Conservation (phyloP, 2,113 vertebrate genomes). For the Mionectes macconnelli region DNA sequence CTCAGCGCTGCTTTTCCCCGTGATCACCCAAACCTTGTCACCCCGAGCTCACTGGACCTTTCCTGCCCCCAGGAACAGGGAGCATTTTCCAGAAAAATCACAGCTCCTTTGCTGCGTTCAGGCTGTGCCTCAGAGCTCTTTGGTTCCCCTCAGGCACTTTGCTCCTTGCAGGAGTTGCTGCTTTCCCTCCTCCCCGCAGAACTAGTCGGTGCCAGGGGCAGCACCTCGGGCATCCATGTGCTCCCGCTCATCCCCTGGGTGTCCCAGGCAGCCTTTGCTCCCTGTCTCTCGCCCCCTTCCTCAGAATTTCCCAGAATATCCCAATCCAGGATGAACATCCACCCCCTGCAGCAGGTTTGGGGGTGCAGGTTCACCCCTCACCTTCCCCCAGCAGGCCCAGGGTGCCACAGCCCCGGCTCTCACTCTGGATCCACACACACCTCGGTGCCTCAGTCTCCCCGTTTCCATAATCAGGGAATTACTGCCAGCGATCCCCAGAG, state of each 20-base stretch:
- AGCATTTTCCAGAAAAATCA: background rate
- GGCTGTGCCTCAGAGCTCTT: background rate
- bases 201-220: background rate
- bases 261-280: background rate
- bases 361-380: background rate
- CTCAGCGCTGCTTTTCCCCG: background rate
- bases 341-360: background rate
- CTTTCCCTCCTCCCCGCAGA: background rate
- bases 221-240: background rate
- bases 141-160: background rate
- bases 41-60: fast-evolving
- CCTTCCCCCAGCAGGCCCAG: background rate
- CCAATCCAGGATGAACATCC: background rate
- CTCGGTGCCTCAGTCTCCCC: background rate
- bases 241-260: background rate
- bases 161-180: background rate
- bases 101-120: background rate
- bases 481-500: background rate
- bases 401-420: background rate
- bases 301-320: background rate
- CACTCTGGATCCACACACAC: fast-evolving
- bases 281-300: background rate
- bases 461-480: background rate
- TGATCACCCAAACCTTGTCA: fast-evolving
- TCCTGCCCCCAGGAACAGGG: fast-evolving